Base-by-base conservation (phyloP, 2,888 invertebrate species). In the Temnothorax ravouxi region DNA sequence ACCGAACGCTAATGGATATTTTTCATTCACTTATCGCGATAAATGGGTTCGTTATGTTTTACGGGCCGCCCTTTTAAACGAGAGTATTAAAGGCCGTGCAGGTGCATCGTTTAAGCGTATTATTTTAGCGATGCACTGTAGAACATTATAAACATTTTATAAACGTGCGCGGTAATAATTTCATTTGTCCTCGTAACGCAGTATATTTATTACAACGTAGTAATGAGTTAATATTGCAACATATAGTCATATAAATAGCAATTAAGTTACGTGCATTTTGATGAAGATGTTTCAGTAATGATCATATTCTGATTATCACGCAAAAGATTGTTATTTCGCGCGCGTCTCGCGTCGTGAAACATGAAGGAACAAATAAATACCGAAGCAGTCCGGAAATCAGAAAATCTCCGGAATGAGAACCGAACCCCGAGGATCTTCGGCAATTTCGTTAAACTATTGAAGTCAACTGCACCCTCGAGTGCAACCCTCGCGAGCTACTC, bases 371-470 rank as follows among this genome's bases (percentile, higher is more conserved):
- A 84, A 92, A 93, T 93, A 92, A 93, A 93, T 93, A 92, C 92
- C 90, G 84, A 72, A 91, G 85, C 84, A 90, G 89, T 80, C 85
- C 54, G 85, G 88, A 90, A 92, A 93, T 93, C 93, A 89, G 89
- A 92, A 52, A 59, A 74, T 47, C 21, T 90, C 90, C 83, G 84
- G 66, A 87, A 81, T 84, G 90, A 91, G 91, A 47, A 89, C 77
- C 91, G 89, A 92, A 90, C 87, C 89, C 87, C 89, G 87, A 77
- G 85, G 88, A 92, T 92, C 91, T 87, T 82, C 83, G 86, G 90
- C 90, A 92, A 94, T 93, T 93, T 92, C 89, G 88, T 89, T 92
- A 89, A 93, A 94, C 92, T 92, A 93, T 92, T 90, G 89, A 93
- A 92, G 91, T 90, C 91, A 91, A 93, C 92, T 91, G 91, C 88